A percentile compares a stretch with the other conserved stretches of the same genome.
phyloP scores from a whole-genome alignment of 2,797 vertebrate genomes.

The Mus spretus region DNA sequence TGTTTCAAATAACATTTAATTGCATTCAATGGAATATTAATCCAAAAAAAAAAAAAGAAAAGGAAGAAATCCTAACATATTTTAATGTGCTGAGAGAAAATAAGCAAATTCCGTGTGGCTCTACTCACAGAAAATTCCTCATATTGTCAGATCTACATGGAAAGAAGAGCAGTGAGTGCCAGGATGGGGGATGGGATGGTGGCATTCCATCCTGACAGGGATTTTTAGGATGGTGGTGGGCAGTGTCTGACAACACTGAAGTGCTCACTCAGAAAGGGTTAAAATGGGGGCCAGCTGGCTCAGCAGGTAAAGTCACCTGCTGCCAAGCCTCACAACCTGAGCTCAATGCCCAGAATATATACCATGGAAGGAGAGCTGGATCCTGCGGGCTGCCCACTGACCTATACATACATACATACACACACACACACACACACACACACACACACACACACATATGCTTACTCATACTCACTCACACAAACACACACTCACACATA shows the following conservation, averaged over 20 bases:
- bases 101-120: not conserved
- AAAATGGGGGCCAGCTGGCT: not conserved
- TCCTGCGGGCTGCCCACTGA: not conserved
- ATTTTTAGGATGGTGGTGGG: no score
- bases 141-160: not conserved
- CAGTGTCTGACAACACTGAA: no score
- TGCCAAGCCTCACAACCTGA: not conserved
- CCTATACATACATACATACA: not conserved
- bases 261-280: not conserved
- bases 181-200: not conserved
- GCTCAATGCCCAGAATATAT: not conserved
- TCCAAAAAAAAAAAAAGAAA: not conserved
- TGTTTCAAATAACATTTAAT: constrained; percentile 27
- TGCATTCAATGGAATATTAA: not conserved
- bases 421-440: no score
- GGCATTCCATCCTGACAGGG: not conserved
- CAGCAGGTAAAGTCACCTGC: not conserved
- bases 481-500: no score
- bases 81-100: not conserved
- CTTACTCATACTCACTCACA: no score
- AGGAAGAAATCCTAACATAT: not conserved
- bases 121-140: not conserved
- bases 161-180: not conserved
- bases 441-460: no score
- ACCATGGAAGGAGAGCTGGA: not conserved